These are phyloP conservation scores for Drosophila rubida DNA, from an alignment of 2,888 invertebrate species.

Conservation along the genomic window DNA sequence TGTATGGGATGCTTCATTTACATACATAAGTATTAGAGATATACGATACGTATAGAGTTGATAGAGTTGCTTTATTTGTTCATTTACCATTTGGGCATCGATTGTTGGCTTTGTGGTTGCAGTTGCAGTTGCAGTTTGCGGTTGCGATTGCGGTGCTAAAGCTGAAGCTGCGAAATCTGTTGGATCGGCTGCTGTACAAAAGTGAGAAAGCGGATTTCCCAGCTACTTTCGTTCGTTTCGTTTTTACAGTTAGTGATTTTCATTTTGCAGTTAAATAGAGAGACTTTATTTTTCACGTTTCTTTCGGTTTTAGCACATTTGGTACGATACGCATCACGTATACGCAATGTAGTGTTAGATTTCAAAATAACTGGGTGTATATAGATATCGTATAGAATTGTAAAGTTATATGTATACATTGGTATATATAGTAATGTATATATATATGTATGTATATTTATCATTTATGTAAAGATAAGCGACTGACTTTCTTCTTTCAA, in stretches of 20 bases:
- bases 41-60: conserved; percentile 24
- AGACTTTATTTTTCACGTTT: conserved; percentile 78
- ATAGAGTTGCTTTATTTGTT: conserved; percentile 61
- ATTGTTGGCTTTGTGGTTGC: conserved; percentile 22
- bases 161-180: conserved; percentile 14
- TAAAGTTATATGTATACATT: conserved; percentile 58
- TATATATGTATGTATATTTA: conserved; percentile 26
- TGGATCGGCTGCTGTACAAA: conserved; percentile 45
- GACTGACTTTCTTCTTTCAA: conserved; percentile 44
- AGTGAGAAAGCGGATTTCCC: conserved; percentile 39
- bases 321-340: conserved; percentile 48
- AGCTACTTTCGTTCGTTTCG: conserved; percentile 27
- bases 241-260: conserved; percentile 12
- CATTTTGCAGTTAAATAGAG: conserved; percentile 81
- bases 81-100: conserved; percentile 69
- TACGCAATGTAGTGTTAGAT: conserved; percentile 50
- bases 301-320: conserved; percentile 65
- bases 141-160: conserved; percentile 21
- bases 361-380: conserved; percentile 67
- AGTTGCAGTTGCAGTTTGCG: conserved; percentile 4
- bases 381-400: conserved; percentile 58
- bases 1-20: conserved; percentile 62
- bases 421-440: conserved; percentile 36
- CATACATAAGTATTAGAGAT: conserved; percentile 28
- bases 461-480: conserved; percentile 44